phyloP scores from a whole-genome alignment of 2,888 invertebrate genomes.

The Ypsolopha sequella region DNA sequence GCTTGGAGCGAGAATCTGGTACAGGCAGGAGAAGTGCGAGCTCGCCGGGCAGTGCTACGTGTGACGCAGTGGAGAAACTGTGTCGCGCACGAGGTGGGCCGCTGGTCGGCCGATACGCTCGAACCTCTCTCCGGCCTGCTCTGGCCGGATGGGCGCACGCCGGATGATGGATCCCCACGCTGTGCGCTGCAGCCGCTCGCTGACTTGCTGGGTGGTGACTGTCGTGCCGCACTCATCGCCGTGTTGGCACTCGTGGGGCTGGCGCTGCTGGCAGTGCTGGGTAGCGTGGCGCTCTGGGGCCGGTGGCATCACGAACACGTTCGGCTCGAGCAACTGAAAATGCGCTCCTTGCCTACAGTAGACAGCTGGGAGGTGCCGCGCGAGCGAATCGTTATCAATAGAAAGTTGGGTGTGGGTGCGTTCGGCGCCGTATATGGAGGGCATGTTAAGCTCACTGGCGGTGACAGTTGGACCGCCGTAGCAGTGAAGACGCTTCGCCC shows the following conservation, averaged over 20 bases:
- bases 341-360: slow-evolving; percentile 35
- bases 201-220: slow-evolving; percentile 75
- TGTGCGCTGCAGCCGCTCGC: slow-evolving; percentile 81
- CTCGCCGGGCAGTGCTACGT: slow-evolving; percentile 17
- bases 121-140: slow-evolving; percentile 82
- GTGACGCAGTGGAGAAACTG: slow-evolving; percentile 82
- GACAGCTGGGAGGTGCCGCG: slow-evolving; percentile 92
- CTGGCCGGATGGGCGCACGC: slow-evolving; percentile 74
- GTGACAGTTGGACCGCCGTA: slow-evolving; percentile 83
- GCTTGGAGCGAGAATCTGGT: slow-evolving; percentile 21
- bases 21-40: background rate
- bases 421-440: slow-evolving; percentile 95
- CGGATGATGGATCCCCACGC: slow-evolving; percentile 76
- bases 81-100: slow-evolving; percentile 72
- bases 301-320: slow-evolving; percentile 35
- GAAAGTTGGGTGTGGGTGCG: slow-evolving; percentile 89
- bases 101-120: slow-evolving; percentile 72
- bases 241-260: slow-evolving; percentile 27
- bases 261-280: slow-evolving; percentile 27
- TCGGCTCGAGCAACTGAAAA: slow-evolving; percentile 24
- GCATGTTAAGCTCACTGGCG: slow-evolving; percentile 75
- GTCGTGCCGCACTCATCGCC: slow-evolving; percentile 73
- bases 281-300: slow-evolving; percentile 32
- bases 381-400: slow-evolving; percentile 86
- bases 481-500: slow-evolving; percentile 92